Evolutionary conservation across 2,113 vertebrate genomes (phyloP).

Genomic region (Choloepus hoffmanni): DNA sequence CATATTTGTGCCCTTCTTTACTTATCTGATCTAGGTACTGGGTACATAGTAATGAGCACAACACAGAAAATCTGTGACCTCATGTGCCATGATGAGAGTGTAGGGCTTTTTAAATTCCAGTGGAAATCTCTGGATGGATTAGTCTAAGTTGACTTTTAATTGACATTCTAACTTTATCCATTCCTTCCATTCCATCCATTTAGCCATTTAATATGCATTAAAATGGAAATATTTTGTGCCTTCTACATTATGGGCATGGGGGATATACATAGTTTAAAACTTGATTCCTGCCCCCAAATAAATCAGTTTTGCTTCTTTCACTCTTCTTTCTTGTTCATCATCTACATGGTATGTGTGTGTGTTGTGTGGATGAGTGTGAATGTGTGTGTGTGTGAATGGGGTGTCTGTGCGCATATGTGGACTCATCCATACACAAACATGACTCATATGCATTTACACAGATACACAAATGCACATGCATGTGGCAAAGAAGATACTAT

Average conservation of each 20-base stretch:
- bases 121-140: neutral
- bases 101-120: slow-evolving; percentile 46
- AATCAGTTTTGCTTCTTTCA: neutral
- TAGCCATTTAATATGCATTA: neutral
- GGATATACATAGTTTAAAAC: neutral
- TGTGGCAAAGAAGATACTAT: neutral
- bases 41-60: neutral
- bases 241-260: neutral
- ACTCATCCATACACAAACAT: neutral
- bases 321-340: neutral
- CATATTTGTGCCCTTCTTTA: neutral
- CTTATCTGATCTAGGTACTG: neutral
- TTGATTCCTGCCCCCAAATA: neutral
- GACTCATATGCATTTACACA: neutral
- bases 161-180: slow-evolving; percentile 35
- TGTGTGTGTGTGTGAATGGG: neutral
- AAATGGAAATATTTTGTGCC: neutral
- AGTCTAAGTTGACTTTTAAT: neutral
- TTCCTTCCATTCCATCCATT: neutral
- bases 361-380: no score
- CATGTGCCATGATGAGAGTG: neutral
- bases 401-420: neutral
- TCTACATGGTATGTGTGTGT: neutral
- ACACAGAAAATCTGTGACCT: neutral
- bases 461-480: neutral